These are phyloP conservation scores for Caerostris darwini DNA, from an alignment of 1,140 invertebrate genomes.

Conservation along the genomic window DNA sequence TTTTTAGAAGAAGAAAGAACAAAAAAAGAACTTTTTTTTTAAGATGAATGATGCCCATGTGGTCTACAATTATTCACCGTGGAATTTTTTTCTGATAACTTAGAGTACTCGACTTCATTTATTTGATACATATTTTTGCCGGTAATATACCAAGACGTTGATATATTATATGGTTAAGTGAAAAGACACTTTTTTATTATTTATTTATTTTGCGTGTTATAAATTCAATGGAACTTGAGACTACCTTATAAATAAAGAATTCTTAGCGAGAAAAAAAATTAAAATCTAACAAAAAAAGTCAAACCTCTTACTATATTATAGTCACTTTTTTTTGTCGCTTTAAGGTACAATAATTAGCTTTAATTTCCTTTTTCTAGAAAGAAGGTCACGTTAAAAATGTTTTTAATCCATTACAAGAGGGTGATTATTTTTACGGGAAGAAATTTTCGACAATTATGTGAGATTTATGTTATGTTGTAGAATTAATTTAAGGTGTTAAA, in stretches of 20 bases:
- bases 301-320: too few species aligned
- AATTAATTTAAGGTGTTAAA: too few species aligned
- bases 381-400: background rate
- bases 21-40: background rate
- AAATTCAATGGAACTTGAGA: background rate
- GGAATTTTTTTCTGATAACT: background rate
- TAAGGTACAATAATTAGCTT: background rate
- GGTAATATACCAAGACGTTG: background rate
- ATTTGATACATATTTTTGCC: constrained; percentile 22
- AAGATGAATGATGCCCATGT: constrained; percentile 4
- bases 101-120: constrained; percentile 7
- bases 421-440: background rate
- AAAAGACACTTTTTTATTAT: background rate
- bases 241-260: background rate
- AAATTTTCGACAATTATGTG: background rate
- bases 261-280: background rate
- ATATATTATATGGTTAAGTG: background rate
- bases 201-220: background rate
- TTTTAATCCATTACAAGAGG: background rate
- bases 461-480: background rate
- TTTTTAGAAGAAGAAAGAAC: too few species aligned
- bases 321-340: background rate
- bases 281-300: background rate
- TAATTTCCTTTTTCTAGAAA: background rate
- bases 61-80: constrained; percentile 15